phyloP scores from a whole-genome alignment of 2,113 vertebrate genomes.

The Dipodomys spectabilis region DNA sequence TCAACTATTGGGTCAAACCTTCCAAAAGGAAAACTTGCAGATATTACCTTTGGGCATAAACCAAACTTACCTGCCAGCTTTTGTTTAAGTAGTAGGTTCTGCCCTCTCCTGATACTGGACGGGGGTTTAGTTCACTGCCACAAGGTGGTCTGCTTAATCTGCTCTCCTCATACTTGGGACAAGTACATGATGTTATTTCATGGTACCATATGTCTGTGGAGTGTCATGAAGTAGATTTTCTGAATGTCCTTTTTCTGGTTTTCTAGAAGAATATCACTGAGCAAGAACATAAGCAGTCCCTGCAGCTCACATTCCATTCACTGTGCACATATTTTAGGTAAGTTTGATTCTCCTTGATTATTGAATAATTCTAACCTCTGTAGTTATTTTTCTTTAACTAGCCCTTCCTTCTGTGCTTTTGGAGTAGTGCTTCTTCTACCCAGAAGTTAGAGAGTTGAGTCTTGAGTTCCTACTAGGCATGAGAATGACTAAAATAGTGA shows the following conservation, averaged over 20 bases:
- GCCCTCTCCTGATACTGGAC: background rate
- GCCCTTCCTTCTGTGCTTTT: background rate
- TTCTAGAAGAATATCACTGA: slow-evolving; percentile 95
- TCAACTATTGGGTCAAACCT: background rate
- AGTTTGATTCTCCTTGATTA: slow-evolving; percentile 54
- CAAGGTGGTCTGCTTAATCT: background rate
- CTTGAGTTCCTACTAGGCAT: no score
- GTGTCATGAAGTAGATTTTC: slow-evolving; percentile 42
- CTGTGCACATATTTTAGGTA: slow-evolving; percentile 98
- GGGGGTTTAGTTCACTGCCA: background rate
- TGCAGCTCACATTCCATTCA: slow-evolving; percentile 95
- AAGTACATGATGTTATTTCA: background rate
- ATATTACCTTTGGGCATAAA: background rate
- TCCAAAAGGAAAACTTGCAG: background rate
- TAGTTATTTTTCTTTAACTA: background rate
- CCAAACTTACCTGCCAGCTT: background rate
- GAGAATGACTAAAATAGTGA: background rate
- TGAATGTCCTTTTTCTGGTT: slow-evolving; percentile 75
- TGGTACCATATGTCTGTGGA: slow-evolving; percentile 1
- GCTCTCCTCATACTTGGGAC: background rate
- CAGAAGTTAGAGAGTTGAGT: no score
- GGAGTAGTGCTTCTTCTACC: no score
- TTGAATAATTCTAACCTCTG: background rate
- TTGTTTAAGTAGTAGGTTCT: background rate
- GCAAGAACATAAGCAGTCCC: slow-evolving; percentile 93